A percentile compares a stretch with the other conserved stretches of the same genome.
Conservation (phyloP, 2,797 vertebrate genomes). For the Oreochromis grahami region DNA sequence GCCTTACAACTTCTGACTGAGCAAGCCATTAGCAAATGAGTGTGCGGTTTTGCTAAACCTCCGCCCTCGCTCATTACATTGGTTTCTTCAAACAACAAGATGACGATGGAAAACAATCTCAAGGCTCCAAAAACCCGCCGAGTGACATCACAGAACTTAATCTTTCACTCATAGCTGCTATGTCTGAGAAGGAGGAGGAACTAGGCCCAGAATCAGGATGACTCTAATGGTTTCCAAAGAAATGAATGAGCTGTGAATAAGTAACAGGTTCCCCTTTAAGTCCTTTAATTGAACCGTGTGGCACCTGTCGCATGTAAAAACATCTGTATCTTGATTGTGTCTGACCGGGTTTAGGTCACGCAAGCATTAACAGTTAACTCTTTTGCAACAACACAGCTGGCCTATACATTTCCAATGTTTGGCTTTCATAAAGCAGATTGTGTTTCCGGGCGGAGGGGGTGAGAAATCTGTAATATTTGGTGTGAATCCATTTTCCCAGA, state of each 20-base stretch:
- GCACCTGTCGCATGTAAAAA: background rate
- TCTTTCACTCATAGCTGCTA: background rate
- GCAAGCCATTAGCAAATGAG: background rate
- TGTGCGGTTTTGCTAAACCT: background rate
- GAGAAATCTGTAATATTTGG: background rate
- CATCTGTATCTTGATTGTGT: background rate
- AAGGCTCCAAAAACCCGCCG: background rate
- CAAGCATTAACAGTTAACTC: background rate
- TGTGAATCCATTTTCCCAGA: background rate
- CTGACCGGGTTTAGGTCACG: rapidly evolving
- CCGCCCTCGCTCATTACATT: background rate
- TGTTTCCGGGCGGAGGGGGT: background rate
- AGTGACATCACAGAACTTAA: background rate
- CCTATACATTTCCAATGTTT: background rate
- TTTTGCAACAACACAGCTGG: background rate
- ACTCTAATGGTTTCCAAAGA: background rate
- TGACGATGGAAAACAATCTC: background rate
- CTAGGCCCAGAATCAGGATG: background rate
- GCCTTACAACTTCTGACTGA: background rate
- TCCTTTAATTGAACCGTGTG: background rate
- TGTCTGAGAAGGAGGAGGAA: background rate
- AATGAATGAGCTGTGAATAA: background rate
- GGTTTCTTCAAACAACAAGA: background rate
- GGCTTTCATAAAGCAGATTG: background rate
- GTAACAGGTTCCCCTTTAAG: background rate